A percentile compares a stretch with the other conserved stretches of the same genome.
phyloP scores from a whole-genome alignment of 2,797 vertebrate genomes.

The Kryptopterus vitreolus region DNA sequence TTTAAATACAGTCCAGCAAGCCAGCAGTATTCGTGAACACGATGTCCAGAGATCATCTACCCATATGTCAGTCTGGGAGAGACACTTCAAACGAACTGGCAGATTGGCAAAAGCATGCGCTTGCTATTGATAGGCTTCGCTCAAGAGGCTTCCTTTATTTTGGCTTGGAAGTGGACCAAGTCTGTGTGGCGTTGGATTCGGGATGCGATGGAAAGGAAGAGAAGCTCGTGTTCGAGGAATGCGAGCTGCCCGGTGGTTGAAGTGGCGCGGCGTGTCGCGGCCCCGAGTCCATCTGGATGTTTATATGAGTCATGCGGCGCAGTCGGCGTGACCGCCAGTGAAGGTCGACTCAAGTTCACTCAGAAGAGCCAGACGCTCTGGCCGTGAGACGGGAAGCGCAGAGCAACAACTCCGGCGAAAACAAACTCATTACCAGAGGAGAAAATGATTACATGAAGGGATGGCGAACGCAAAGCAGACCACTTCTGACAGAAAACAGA shows the following conservation, averaged over 20 bases:
- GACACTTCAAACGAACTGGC: slow-evolving; percentile 25
- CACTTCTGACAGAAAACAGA: slow-evolving; percentile 29
- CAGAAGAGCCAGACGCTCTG: slow-evolving; percentile 29
- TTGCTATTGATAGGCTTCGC: slow-evolving; percentile 23
- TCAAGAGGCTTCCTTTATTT: slow-evolving; percentile 41
- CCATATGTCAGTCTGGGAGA: slow-evolving; percentile 1
- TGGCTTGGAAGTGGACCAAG: slow-evolving; percentile 7
- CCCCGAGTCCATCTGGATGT: slow-evolving; percentile 2
- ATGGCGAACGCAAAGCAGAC: slow-evolving; percentile 26
- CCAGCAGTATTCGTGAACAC: not conserved
- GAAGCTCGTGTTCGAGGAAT: not conserved
- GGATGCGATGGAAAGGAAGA: slow-evolving; percentile 1
- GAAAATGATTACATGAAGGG: slow-evolving; percentile 11
- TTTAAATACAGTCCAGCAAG: slow-evolving; percentile 47
- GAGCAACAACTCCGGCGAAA: slow-evolving; percentile 28
- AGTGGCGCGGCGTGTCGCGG: slow-evolving; percentile 9
- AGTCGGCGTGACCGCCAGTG: slow-evolving; percentile 33
- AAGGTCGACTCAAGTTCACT: slow-evolving; percentile 51
- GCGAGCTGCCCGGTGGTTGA: slow-evolving; percentile 18
- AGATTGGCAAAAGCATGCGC: slow-evolving; percentile 23
- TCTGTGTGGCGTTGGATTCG: slow-evolving; percentile 38
- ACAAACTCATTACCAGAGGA: slow-evolving; percentile 32
- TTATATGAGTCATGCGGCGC: not conserved
- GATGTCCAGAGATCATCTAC: slow-evolving; percentile 24
- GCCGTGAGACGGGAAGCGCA: slow-evolving; percentile 33